Evolutionary conservation across 2,113 vertebrate species (phyloP), one percentile per base, ranked within the genome.

Genomic region (Onychostruthus taczanowskii): DNA sequence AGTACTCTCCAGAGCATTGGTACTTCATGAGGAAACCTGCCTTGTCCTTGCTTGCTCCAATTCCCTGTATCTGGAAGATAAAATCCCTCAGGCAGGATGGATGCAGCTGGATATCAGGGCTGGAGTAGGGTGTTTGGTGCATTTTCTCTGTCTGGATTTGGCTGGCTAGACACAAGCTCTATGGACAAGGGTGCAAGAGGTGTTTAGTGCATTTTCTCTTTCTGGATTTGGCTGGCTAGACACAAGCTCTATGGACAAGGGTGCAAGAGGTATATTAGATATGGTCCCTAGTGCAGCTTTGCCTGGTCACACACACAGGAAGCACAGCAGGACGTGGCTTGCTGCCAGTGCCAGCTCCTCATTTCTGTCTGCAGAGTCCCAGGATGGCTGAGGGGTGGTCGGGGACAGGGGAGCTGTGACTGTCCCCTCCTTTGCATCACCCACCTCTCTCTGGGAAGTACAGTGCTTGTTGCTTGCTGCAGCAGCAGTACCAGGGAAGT

Each of bases 261-360:
- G 17, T 58, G 7, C 8, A 1, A 23, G 35, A 35, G 26, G 20
- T 20, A 23, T 84, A 23, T 8, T 53, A 31, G 41, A 24, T 35
- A 8, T 21, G 4, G 16, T 26, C 16, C 24, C 26, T 22, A 24
- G 50, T 1, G 0, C 30, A 73, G 41, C n/a, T 84, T 58, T 61
- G 23, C 47, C 43, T 62, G 44, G 62, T 68, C 9, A 3, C 13
- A 3, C 7, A 3, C 1, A 0, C 24, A 43, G 53, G 49, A n/a
- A 41, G 31, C 1, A 0, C 27, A 37, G 33, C 44, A 59, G 55
- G 52, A 16, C 79, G 9, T 5, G 74, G 50, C 6, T 0, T 63
- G 33, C 33, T 1, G 3, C 35, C 3, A 1, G 21, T 72, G 68
- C 52, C 52, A 66, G 39, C 14, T 49, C 66, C 80, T 91, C 1